Evolutionary conservation across 2,113 vertebrate species (phyloP).

Genomic region (Nyctereutes procyonoides): DNA sequence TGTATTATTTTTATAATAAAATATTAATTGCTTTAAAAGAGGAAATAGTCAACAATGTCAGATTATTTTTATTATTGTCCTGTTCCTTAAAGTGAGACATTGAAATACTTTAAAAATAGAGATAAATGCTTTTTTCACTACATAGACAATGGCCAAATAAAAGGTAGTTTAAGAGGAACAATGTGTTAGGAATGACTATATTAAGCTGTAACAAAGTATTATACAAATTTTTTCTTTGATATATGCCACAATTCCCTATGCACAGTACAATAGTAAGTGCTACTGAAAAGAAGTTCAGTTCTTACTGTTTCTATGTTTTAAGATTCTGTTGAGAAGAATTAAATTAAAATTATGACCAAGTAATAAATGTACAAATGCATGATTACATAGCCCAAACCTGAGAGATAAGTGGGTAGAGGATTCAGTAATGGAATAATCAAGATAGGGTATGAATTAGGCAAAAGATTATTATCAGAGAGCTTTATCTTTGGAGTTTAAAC

Average conservation of each 20-base stretch:
- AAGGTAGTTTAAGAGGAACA: constrained; percentile 15
- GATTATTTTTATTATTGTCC: constrained; percentile 26
- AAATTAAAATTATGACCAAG: constrained; percentile 37
- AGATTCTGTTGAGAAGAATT: constrained; percentile 19
- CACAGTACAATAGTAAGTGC: not conserved
- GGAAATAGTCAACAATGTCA: not conserved
- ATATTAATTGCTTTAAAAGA: constrained; percentile 37
- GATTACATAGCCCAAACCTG: not conserved
- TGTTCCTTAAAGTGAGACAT: not conserved
- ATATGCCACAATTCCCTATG: not conserved
- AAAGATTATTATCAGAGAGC: not conserved
- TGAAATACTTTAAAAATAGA: constrained; percentile 9
- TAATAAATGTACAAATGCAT: not conserved
- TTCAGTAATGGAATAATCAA: not conserved
- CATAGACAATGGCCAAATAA: not conserved
- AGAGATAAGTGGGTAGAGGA: not conserved
- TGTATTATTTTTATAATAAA: constrained; percentile 34
- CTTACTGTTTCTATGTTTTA: not conserved
- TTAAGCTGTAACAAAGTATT: not conserved
- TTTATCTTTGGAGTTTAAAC: constrained; percentile 47
- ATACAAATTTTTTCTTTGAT: not conserved
- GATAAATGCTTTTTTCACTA: not conserved
- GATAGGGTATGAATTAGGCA: not conserved
- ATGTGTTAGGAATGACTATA: not conserved
- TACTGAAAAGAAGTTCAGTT: not conserved